Conservation (phyloP, 2,113 vertebrate genomes). For the Microtus oregoni region DNA sequence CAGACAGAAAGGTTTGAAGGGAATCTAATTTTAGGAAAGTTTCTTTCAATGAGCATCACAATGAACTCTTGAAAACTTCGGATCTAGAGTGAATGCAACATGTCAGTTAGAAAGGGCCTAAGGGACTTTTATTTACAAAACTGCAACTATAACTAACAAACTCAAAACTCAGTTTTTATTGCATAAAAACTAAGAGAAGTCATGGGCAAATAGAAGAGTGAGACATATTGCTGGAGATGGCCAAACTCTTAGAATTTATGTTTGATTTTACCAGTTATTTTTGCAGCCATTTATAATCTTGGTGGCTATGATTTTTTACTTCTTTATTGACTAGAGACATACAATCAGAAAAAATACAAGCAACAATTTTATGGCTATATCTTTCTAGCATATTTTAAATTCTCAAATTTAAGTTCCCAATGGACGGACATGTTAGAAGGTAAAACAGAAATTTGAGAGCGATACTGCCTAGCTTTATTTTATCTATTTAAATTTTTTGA, state of each 20-base stretch:
- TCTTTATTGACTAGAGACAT: neutral
- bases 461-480: neutral
- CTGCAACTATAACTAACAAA: neutral
- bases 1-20: neutral
- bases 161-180: neutral
- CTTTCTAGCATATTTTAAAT: neutral
- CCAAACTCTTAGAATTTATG: neutral
- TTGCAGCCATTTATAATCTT: neutral
- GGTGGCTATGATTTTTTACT: neutral
- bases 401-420: neutral
- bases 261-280: neutral
- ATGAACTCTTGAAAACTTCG: neutral
- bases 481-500: neutral
- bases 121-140: constrained; percentile 3
- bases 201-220: neutral
- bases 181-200: neutral
- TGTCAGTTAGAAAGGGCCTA: neutral
- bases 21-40: neutral
- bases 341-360: neutral
- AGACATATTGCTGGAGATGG: neutral
- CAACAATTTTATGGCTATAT: neutral
- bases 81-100: neutral
- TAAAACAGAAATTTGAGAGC: neutral
- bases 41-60: neutral
- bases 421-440: neutral